Evolutionary conservation across 1,140 invertebrate species (phyloP), one percentile per base, ranked within the genome.

Genomic region (Drosophila nebulosa): DNA sequence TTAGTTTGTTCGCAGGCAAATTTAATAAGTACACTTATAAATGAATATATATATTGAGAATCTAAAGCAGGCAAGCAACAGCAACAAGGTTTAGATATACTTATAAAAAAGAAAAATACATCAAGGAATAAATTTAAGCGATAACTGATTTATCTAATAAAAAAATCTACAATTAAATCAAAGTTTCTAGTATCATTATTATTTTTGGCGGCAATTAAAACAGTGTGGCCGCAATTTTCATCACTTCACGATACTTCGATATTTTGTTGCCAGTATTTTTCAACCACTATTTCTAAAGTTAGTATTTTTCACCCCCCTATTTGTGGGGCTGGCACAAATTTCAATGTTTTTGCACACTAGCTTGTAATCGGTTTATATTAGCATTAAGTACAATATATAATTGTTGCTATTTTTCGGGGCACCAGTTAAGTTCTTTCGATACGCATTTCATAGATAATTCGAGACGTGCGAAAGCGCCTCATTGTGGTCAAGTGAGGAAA

Each of bases 91-190:
- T 63, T 73, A 78, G 64, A 84, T 58, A 65, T 65, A 76, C 76
- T 63, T 59, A 63, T 65, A 75, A 56, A 61, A 51, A 32, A 27
- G 26, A 30, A 30, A 10, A 85, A 63, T 69, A 75, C 73, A 77
- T 77, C 74, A 81, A 78, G 71, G 58, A 86, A 42, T 42, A 72
- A 88, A 56, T 79, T 73, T 78, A 68, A 78, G 74, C 68, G 65
- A 63, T 68, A 68, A 86, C 74, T 79, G 74, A 86, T 85, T 80
- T 78, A 78, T 85, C 55, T 67, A 78, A 86, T 88, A 88, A 86
- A 72, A n/a, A 75, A 57, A 57, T 76, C 74, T 74, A 65, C 21
- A 77, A 30, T 55, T 66, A 69, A 78, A 72, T 42, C 14, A 4
- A 51, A 64, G n/a, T n/a, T n/a, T n/a, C n/a, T n/a, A n/a, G n/a